Conservation (phyloP, 1,140 invertebrate genomes). For the Lasaia peninsularis region DNA sequence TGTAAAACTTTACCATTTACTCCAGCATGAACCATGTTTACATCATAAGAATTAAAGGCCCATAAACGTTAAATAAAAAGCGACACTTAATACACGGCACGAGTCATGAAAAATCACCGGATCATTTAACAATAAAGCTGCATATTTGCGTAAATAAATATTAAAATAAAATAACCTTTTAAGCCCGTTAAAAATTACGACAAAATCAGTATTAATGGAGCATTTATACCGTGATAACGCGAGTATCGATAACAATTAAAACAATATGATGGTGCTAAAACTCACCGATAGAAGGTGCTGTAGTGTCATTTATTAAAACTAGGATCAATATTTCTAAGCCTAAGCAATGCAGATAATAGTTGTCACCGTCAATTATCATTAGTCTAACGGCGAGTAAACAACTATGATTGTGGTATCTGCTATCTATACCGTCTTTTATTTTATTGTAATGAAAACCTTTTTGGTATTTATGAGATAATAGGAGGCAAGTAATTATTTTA, state of each 20-base stretch:
- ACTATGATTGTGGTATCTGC: slow-evolving; percentile 35
- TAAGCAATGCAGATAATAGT: slow-evolving; percentile 38
- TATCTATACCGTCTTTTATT: slow-evolving; percentile 29
- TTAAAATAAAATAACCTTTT: slow-evolving; percentile 10
- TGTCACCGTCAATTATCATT: slow-evolving; percentile 38
- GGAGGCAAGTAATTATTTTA: too few relatives aligned
- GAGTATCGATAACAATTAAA: slow-evolving; percentile 22
- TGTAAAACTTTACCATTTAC: too few relatives aligned
- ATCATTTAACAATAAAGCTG: slow-evolving; percentile 10
- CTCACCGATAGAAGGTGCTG: not conserved
- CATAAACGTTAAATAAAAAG: slow-evolving; percentile 8
- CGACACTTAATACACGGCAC: slow-evolving; percentile 4
- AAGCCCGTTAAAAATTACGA: slow-evolving; percentile 11
- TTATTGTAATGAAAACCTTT: slow-evolving; percentile 14
- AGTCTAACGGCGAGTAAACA: slow-evolving; percentile 37
- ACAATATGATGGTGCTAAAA: slow-evolving; percentile 18
- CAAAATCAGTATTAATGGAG: slow-evolving; percentile 12
- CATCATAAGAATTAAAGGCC: slow-evolving; percentile 9
- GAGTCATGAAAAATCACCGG: slow-evolving; percentile 10
- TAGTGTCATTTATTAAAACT: slow-evolving; percentile 33
- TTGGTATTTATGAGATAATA: not conserved
- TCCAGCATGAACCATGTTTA: not conserved
- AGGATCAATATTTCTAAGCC: slow-evolving; percentile 30
- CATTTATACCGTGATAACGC: slow-evolving; percentile 8
- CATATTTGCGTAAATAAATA: slow-evolving; percentile 11